Base-by-base conservation (phyloP, 2,113 vertebrate species). In the Phalacrocorax pelagicus region DNA sequence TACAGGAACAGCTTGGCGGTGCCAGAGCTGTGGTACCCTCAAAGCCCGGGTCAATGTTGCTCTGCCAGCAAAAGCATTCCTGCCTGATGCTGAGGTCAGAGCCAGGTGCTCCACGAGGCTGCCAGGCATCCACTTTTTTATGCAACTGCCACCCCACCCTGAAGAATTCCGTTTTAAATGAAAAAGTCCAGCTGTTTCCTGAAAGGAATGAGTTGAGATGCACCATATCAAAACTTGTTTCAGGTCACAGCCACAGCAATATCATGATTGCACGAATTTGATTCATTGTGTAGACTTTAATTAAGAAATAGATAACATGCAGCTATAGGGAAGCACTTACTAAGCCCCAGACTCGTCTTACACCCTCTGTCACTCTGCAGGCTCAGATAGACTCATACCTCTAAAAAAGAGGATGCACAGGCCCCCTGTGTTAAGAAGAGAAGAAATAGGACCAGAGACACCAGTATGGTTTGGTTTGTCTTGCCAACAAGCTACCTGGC, bases 1-100 rank as follows among this genome's bases (percentile, higher is more conserved):
- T 30, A n/a, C 17, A 27, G 32, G 24, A 13, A 11, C 34, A 63
- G 49, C 24, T 58, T 38, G 26, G 72, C 0, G 5, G 4, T 71
- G 26, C 20, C 0, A 1, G 57, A n/a, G 17, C 17, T 67, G 47
- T 5, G 5, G 13, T n/a, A 12, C 32, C n/a, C 63, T 71, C 1
- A 0, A 49, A 57, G 17, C 24, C 46, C 29, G 42, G 36, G 24
- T 32, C 42, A 34, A 10, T 7, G 15, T 7, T 54, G 15, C 38
- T 24, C 32, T 51, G 24, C 14, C 42, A 73, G 34, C 21, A 49
- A 40, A 66, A 59, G 36, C 22, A 49, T 62, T 54, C 36, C 46
- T 80, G 66, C 40, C 51, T n/a, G 38, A 54, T 49, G 21, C n/a
- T 78, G 85, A 86, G 65, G 34, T 75, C 46, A 65, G 44, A 69